Percentiles rank a stretch among this genome's conserved stretches.
These are phyloP conservation scores for Tinea semifulvella DNA, from an alignment of 2,888 invertebrate species.

Conservation along the genomic window DNA sequence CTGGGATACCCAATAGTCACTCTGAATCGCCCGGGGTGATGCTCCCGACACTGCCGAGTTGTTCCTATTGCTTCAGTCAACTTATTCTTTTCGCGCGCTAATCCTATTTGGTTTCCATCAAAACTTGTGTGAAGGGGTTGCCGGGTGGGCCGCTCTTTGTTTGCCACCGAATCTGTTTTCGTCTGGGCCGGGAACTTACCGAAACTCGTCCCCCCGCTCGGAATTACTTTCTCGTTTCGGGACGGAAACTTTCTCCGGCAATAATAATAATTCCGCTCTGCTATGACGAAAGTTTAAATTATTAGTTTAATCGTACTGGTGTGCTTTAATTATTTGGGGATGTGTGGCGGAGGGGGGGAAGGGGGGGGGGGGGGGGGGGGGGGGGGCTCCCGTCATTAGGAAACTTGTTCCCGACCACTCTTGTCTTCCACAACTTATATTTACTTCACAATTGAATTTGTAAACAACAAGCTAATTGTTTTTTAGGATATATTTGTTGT, in stretches of 20 bases:
- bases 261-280: constrained; percentile 60
- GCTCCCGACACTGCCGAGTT: constrained; percentile 11
- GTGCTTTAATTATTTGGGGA: constrained; percentile 49
- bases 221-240: constrained; percentile 60
- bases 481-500: too few relatives aligned
- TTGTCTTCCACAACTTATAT: constrained; percentile 32
- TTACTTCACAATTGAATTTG: constrained; percentile 38
- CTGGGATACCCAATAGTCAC: too few relatives aligned
- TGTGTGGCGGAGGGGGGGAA: constrained; percentile 16
- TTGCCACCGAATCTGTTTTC: constrained; percentile 50
- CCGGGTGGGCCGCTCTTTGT: constrained; percentile 18
- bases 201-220: constrained; percentile 35
- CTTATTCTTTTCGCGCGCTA: constrained; percentile 56
- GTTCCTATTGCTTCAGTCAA: constrained; percentile 36
- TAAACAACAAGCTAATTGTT: constrained; percentile 11
- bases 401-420: constrained; percentile 27
- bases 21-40: neutral
- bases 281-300: constrained; percentile 63
- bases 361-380: constrained; percentile 2
- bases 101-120: constrained; percentile 64
- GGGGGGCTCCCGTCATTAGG: constrained; percentile 34
- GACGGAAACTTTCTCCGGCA: constrained; percentile 45
- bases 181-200: constrained; percentile 49
- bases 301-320: constrained; percentile 60
- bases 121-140: constrained; percentile 55